These are phyloP conservation scores for Acleris literana DNA, from an alignment of 2,888 invertebrate species.

Conservation along the genomic window DNA sequence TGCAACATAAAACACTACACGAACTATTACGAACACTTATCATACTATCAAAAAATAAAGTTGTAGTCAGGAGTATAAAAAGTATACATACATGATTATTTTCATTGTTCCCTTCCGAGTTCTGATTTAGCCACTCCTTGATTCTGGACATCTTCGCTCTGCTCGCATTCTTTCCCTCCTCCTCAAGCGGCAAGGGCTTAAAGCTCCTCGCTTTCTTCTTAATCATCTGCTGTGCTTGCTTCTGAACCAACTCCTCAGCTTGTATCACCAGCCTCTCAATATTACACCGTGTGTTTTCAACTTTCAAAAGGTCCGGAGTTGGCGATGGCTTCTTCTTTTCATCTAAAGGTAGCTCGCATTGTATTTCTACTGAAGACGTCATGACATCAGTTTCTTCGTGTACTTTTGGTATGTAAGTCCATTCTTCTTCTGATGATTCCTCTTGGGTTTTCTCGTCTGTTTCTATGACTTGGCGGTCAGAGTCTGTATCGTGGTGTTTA, in stretches of 20 bases:
- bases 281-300: conserved; percentile 81
- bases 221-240: conserved; percentile 78
- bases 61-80: no score
- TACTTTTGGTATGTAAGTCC: conserved; percentile 85
- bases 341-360: conserved; percentile 72
- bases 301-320: conserved; percentile 76
- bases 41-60: no score
- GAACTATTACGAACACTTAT: no score
- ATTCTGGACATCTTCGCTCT: conserved; percentile 86
- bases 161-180: conserved; percentile 73
- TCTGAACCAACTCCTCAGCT: conserved; percentile 90
- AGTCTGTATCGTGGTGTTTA: conserved; percentile 93
- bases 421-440: conserved; percentile 82
- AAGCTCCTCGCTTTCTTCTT: conserved; percentile 77
- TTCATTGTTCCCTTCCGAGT: conserved; percentile 69
- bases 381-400: conserved; percentile 79
- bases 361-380: conserved; percentile 79
- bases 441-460: conserved; percentile 76
- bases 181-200: conserved; percentile 81
- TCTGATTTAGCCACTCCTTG: conserved; percentile 87
- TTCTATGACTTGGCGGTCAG: conserved; percentile 86
- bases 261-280: conserved; percentile 90
- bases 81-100: conserved; percentile 64
- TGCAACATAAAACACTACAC: no score
- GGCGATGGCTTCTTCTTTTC: conserved; percentile 66